Percentiles rank a stretch among this genome's conserved stretches.
phyloP scores from a whole-genome alignment of 2,113 vertebrate species.

The Eidolon helvum region DNA sequence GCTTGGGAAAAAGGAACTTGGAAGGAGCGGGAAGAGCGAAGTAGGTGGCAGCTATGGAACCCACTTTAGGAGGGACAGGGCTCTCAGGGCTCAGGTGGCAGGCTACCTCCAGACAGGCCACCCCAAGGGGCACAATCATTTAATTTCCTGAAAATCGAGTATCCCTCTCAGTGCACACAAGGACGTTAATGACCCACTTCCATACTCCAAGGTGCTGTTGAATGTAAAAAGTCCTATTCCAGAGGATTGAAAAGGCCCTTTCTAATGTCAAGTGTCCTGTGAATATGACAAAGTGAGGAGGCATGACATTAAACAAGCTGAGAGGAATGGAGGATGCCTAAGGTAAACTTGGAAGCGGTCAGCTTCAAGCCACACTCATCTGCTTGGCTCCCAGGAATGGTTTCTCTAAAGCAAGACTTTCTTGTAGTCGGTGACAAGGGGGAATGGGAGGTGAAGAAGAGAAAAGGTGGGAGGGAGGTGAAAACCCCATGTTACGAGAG shows the following conservation, averaged over 20 bases:
- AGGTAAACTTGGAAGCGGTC: constrained; percentile 34
- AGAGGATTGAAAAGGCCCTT: neutral
- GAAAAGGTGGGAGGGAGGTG: neutral
- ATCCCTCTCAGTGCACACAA: neutral
- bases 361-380: constrained; percentile 23
- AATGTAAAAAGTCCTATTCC: neutral
- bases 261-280: neutral
- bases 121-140: neutral
- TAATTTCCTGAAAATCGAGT: neutral
- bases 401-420: neutral
- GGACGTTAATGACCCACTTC: neutral
- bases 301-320: neutral
- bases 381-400: neutral
- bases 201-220: neutral
- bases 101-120: neutral
- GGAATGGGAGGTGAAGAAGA: neutral
- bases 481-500: rapidly evolving
- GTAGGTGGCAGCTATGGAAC: neutral
- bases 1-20: neutral
- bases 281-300: neutral
- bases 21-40: neutral
- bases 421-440: neutral
- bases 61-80: neutral
- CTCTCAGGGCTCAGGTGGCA: neutral
- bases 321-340: neutral